Conservation (phyloP, 2,888 invertebrate species). For the Lottia scabra region DNA sequence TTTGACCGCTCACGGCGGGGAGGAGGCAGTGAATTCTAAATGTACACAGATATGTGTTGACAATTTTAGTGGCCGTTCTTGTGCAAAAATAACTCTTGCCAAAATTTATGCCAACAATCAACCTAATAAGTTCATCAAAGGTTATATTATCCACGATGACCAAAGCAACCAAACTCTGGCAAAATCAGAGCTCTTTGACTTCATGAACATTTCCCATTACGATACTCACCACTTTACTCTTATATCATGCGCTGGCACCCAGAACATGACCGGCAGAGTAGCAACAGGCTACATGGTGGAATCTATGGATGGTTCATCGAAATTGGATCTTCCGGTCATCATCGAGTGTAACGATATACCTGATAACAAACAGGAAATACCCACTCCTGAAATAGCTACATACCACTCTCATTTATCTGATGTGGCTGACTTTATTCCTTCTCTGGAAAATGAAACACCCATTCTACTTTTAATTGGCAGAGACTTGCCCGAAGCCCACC, state of each 20-base stretch:
- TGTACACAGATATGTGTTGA: background rate
- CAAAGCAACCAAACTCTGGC: background rate
- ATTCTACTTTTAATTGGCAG: no score
- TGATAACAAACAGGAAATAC: background rate
- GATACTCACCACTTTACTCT: background rate
- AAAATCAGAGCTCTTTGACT: background rate
- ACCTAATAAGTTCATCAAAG: background rate
- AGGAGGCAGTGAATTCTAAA: background rate
- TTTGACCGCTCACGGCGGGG: background rate
- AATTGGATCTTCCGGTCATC: background rate
- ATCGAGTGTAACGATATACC: background rate
- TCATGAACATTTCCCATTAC: background rate
- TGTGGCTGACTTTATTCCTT: background rate
- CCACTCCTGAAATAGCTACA: background rate
- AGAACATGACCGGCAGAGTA: background rate
- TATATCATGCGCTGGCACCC: background rate
- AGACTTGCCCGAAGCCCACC: slow-evolving; percentile 21
- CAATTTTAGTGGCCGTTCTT: background rate
- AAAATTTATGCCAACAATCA: background rate
- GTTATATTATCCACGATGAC: background rate
- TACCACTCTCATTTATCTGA: background rate
- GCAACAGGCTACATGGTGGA: background rate
- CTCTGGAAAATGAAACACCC: background rate
- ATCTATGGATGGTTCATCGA: background rate
- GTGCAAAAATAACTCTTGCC: background rate